These are phyloP conservation scores for Diaperis boleti DNA, from an alignment of 2,888 invertebrate species.

Conservation along the genomic window DNA sequence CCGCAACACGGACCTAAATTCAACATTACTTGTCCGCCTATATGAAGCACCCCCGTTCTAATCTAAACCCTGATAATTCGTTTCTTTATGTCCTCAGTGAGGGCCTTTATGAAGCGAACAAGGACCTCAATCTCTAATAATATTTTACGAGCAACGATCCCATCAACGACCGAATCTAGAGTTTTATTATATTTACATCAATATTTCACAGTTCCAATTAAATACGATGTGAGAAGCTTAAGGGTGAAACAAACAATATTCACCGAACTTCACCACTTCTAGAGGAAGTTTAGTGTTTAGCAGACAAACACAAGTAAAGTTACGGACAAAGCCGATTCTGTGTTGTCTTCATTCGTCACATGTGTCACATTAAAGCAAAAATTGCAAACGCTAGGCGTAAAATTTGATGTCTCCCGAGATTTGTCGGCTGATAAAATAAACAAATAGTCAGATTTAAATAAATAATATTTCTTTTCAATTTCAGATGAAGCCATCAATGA, in stretches of 20 bases:
- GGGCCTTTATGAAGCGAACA: slow-evolving; percentile 6
- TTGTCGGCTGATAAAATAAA: slow-evolving; percentile 18
- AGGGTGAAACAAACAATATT: slow-evolving; percentile 25
- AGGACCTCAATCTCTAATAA: slow-evolving; percentile 17
- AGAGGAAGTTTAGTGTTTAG: slow-evolving; percentile 26
- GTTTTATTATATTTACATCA: slow-evolving; percentile 30
- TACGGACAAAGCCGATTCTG: slow-evolving; percentile 29
- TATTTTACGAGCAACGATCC: slow-evolving; percentile 13
- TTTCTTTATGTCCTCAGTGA: background rate
- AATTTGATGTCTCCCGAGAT: slow-evolving; percentile 8
- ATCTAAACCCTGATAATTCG: slow-evolving; percentile 7
- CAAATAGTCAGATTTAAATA: slow-evolving; percentile 27
- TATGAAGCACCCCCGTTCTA: background rate
- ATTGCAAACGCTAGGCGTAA: too few species aligned
- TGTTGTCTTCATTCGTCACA: slow-evolving; percentile 34
- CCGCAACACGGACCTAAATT: too few species aligned
- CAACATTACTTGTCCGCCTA: too few species aligned
- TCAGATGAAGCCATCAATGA: slow-evolving; percentile 50
- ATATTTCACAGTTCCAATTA: slow-evolving; percentile 27
- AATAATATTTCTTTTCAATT: slow-evolving; percentile 30
- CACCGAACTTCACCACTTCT: slow-evolving; percentile 12
- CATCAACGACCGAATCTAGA: slow-evolving; percentile 10
- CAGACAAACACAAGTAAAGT: slow-evolving; percentile 21
- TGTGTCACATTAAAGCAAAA: slow-evolving; percentile 29
- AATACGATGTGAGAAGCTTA: slow-evolving; percentile 24